Conservation (phyloP, 2,797 vertebrate species). For the Rhynchonycteris naso region DNA sequence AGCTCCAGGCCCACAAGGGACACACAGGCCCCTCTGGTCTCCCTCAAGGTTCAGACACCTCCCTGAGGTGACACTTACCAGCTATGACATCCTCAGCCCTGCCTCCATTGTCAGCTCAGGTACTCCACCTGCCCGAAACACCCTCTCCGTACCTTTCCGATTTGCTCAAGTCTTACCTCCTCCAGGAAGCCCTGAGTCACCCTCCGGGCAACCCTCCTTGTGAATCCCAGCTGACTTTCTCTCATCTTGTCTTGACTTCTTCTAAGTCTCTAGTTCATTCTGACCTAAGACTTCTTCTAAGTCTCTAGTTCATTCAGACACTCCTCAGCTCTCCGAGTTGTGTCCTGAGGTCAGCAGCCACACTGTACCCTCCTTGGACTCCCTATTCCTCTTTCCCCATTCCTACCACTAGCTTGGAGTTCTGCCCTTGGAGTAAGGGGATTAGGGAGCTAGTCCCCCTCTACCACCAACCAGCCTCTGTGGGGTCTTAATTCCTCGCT, state of each 20-base stretch:
- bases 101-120: neutral
- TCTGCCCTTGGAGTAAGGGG: accelerated
- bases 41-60: neutral
- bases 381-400: accelerated
- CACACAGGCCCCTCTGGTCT: neutral
- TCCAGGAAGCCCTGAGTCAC: neutral
- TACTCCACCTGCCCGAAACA: neutral
- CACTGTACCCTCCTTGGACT: neutral
- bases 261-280: neutral
- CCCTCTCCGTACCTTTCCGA: neutral
- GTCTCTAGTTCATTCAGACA: neutral
- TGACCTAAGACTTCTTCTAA: neutral
- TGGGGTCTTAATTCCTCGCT: neutral
- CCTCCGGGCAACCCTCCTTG: neutral
- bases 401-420: accelerated
- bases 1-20: neutral
- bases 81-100: neutral
- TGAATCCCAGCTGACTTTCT: neutral
- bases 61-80: neutral
- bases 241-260: neutral
- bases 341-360: neutral
- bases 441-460: neutral
- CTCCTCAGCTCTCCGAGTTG: neutral
- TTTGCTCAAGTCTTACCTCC: neutral
- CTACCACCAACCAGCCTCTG: neutral